A percentile compares a stretch with the other conserved stretches of the same genome.
Conservation (phyloP, 1,140 invertebrate species). For the Anadara kagoshimensis region DNA sequence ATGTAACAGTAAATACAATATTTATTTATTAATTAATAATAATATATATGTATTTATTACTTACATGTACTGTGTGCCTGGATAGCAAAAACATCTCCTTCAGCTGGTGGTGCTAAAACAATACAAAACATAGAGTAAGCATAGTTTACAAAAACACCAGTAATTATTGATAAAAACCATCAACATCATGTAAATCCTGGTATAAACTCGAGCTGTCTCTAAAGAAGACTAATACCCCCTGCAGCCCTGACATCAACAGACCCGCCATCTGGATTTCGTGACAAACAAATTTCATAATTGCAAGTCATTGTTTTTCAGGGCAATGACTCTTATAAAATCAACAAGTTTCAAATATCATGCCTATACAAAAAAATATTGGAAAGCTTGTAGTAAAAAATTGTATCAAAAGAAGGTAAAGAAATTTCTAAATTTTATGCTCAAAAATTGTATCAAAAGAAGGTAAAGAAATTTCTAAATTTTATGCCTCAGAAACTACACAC, state of each 20-base stretch:
- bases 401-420: neutral
- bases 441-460: neutral
- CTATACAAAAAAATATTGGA: neutral
- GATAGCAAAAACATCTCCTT: slow-evolving; percentile 33
- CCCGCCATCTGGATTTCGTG: too few relatives aligned
- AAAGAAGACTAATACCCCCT: too few relatives aligned
- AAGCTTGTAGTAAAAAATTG: neutral
- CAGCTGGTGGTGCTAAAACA: slow-evolving; percentile 15
- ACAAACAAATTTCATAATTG: too few relatives aligned
- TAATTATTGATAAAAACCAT: neutral
- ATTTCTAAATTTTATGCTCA: neutral
- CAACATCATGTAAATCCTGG: neutral
- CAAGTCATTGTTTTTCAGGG: too few relatives aligned
- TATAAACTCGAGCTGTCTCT: too few relatives aligned
- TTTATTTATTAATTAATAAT: too few relatives aligned
- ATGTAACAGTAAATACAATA: too few relatives aligned
- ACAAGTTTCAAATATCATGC: neutral
- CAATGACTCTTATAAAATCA: neutral
- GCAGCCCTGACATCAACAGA: too few relatives aligned
- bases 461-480: neutral
- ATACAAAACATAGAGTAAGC: neutral
- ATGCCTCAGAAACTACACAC: neutral
- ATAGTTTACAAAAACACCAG: neutral
- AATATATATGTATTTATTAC: too few relatives aligned
- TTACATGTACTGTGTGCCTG: slow-evolving; percentile 38